Evolutionary conservation across 92 coral and sea anemone species (phyloP), one percentile per base, ranked within the genome.

Genomic region (Parazoanthus atlanticus): DNA sequence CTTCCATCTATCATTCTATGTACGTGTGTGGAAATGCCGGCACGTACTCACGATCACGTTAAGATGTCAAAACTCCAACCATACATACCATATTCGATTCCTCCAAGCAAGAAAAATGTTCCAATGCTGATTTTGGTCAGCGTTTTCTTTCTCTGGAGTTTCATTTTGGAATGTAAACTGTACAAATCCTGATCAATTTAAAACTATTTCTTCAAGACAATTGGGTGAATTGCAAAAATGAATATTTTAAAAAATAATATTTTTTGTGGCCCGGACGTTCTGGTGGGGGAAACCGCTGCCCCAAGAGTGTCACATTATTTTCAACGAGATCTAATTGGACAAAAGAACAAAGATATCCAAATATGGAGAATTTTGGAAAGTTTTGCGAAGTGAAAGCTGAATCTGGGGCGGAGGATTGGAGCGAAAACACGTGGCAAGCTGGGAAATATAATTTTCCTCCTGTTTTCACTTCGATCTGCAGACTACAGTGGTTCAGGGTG

Each of bases 401-500:
- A 84, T 69, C 87, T 88, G 85, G 98, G 98, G 98, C 92, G 98
- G 98, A 93, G 96, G 98, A 95, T 93, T 95, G 96, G 98, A 95
- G 98, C 93, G 89, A 93, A 93, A 92, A 92, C 98, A 95, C 98
- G 98, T 95, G 98, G 87, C 94, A 89, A 49, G 76, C 71, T 70
- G 80, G 74, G 76, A 34, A 19, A 36, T 81, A 85, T 89, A 64
- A 79, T 85, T 91, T 86, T 43, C 66, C 29, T 43, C 16, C 40
- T 70, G 28, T 41, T 84, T 84, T 43, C n/a, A 12, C 87, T 70
- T 84, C 16, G 66, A 41, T 84, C 67, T 43, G 78, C 64, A 0
- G 87, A 84, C 25, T 46, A 3, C 64, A 46, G n/a, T 43, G 36
- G 47, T 71, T 46, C 10, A 43, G 6, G 36, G 41, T 71, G 1